Conservation (phyloP, 2,888 invertebrate species). For the Spodoptera littoralis region DNA sequence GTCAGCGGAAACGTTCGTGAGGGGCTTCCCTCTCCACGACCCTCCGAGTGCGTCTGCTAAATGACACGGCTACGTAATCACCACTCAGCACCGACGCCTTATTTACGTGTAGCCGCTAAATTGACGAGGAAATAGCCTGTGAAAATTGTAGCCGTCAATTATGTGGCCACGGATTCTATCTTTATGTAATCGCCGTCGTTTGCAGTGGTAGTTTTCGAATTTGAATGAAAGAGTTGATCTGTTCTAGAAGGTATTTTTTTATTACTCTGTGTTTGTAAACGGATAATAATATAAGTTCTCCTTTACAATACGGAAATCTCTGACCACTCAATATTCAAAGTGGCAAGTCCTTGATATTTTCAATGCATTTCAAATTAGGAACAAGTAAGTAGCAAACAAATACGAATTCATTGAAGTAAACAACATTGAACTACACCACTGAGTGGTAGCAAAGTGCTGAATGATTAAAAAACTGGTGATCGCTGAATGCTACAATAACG, state of each 20-base stretch:
- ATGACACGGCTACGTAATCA: constrained; percentile 56
- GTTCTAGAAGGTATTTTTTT: too few species aligned
- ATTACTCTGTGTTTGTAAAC: background rate
- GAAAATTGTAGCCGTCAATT: constrained; percentile 38
- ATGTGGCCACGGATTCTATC: constrained; percentile 13
- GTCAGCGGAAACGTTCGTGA: constrained; percentile 72
- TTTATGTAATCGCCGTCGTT: constrained; percentile 10
- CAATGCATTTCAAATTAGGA: background rate
- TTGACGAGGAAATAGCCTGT: constrained; percentile 44
- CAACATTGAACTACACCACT: background rate
- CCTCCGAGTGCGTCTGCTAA: constrained; percentile 52
- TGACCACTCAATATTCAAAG: too few species aligned
- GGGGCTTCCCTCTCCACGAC: constrained; percentile 79
- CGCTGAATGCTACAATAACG: constrained; percentile 26
- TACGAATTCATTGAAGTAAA: background rate
- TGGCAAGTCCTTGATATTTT: background rate
- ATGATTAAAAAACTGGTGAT: constrained; percentile 16
- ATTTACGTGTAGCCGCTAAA: constrained; percentile 45
- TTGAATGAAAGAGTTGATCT: background rate
- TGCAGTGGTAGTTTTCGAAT: constrained; percentile 1
- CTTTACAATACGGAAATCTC: too few species aligned
- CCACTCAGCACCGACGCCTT: constrained; percentile 51
- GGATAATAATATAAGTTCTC: background rate
- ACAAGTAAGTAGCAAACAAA: background rate
- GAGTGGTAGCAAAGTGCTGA: constrained; percentile 9